Evolutionary conservation across 2,797 vertebrate species (phyloP), one percentile per base, ranked within the genome.

Genomic region (Fringilla coelebs): DNA sequence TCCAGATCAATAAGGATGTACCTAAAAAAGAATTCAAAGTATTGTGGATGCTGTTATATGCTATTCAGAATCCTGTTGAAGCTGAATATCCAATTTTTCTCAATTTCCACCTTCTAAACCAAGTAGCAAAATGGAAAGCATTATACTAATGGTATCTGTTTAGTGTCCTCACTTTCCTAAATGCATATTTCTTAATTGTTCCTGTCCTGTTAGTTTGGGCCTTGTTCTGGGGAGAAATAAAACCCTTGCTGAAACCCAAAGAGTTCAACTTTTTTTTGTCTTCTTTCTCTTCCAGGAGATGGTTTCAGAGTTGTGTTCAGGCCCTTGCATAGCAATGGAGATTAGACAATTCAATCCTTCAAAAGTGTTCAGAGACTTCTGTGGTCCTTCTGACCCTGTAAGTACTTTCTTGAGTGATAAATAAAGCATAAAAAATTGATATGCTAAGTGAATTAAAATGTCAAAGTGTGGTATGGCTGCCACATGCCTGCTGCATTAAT

Each of bases 351-450:
- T 94, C 0, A 97, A 99, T 34, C 41, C 97, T 74, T 96, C 98
- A 14, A 98, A 98, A 97, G 95, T 97, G 52, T 99, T 99, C 97
- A 98, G 99, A 96, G 98, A 99, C 40, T 98, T 99, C 96, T 99
- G 99, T 91, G 99, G 99, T 31, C 99, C 99, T 32, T 97, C 98
- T 21, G 99, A 99, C 96, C 99, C 99, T 65, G 99, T 99, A 98
- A 99, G 99, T 99, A 96, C 73, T 91, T 89, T 45, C 25, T 51
- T 88, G 22, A 89, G 52, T 81, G 46, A 76, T 91, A 66, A 89
- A 17, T 31, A 79, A 81, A 3, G 24, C 71, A 75, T 48, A 28
- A 91, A 72, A 89, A 86, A 13, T 38, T 48, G 15, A 40, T 79
- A 26, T 45, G 14, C 13, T 61, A 14, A 32, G 20, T 68, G 66